These are phyloP conservation scores for Mola mola DNA, from an alignment of 2,113 vertebrate genomes.

Conservation along the genomic window DNA sequence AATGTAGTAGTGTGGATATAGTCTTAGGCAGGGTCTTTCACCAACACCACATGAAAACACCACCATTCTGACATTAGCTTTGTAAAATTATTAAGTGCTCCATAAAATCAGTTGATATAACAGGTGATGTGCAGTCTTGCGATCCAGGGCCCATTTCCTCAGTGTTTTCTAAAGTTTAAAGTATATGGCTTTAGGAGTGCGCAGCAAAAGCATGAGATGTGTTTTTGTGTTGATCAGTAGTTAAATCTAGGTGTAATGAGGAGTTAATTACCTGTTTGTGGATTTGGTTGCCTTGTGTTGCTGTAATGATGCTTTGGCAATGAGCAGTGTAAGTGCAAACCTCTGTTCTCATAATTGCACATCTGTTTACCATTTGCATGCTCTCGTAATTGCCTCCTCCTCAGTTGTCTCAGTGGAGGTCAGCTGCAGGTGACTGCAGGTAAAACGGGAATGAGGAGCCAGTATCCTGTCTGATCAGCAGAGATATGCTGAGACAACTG, in stretches of 20 bases:
- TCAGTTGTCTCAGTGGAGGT: slow-evolving; percentile 48
- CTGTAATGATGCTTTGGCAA: slow-evolving; percentile 51
- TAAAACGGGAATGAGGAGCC: slow-evolving; percentile 49
- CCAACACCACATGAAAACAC: too few relatives aligned
- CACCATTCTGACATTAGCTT: too few relatives aligned
- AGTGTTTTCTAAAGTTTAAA: too few relatives aligned
- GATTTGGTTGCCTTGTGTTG: slow-evolving; percentile 59
- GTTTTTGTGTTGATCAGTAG: slow-evolving; percentile 44
- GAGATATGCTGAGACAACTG: slow-evolving; percentile 46
- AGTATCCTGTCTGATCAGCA: slow-evolving; percentile 58
- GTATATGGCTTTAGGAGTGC: too few relatives aligned
- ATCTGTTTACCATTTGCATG: slow-evolving; percentile 73
- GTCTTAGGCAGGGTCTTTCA: too few relatives aligned
- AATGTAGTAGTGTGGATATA: too few relatives aligned
- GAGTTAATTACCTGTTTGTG: slow-evolving; percentile 71
- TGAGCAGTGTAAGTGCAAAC: slow-evolving; percentile 72
- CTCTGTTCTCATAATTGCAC: slow-evolving; percentile 81
- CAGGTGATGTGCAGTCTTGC: too few relatives aligned
- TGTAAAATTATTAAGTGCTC: too few relatives aligned
- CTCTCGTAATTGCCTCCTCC: slow-evolving; percentile 72
- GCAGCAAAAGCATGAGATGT: too few relatives aligned
- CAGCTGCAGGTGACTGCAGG: slow-evolving; percentile 67
- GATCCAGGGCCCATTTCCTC: too few relatives aligned
- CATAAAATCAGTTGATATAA: too few relatives aligned
- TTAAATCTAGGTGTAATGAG: slow-evolving; percentile 61